phyloP scores from a whole-genome alignment of 2,113 vertebrate genomes.

The Pangasianodon hypophthalmus region DNA sequence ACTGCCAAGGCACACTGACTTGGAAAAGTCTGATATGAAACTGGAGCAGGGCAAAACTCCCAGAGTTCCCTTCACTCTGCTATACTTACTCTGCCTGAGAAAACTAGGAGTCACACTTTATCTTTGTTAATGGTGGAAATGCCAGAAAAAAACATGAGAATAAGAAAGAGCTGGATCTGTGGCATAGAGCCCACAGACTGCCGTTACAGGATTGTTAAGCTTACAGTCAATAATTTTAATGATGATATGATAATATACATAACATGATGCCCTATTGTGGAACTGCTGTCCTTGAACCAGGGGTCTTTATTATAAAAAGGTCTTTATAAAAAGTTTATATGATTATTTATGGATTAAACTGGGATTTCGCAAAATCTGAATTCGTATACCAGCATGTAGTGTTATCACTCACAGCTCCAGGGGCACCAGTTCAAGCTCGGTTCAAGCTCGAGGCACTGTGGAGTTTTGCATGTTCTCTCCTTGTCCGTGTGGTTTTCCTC shows the following conservation, averaged over 20 bases:
- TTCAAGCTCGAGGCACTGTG: neutral
- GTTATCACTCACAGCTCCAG: neutral
- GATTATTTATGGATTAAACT: neutral
- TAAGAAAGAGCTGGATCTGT: neutral
- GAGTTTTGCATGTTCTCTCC: neutral
- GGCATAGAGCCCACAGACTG: neutral
- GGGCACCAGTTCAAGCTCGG: neutral
- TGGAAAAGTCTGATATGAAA: conserved; percentile 44
- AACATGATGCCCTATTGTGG: neutral
- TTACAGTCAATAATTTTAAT: neutral
- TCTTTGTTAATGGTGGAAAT: conserved; percentile 6
- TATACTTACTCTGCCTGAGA: conserved; percentile 35
- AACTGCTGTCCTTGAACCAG: neutral
- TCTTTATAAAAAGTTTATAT: neutral
- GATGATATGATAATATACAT: neutral
- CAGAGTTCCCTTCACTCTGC: conserved; percentile 1
- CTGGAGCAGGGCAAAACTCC: conserved; percentile 30
- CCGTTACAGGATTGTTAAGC: neutral
- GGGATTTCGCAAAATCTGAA: neutral
- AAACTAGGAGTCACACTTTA: neutral
- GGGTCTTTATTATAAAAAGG: neutral
- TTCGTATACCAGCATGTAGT: neutral
- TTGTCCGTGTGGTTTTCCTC: neutral
- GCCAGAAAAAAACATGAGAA: neutral
- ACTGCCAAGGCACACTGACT: conserved; percentile 49